phyloP scores from a whole-genome alignment of 2,113 vertebrate species.

The Neodon shergylaensis region DNA sequence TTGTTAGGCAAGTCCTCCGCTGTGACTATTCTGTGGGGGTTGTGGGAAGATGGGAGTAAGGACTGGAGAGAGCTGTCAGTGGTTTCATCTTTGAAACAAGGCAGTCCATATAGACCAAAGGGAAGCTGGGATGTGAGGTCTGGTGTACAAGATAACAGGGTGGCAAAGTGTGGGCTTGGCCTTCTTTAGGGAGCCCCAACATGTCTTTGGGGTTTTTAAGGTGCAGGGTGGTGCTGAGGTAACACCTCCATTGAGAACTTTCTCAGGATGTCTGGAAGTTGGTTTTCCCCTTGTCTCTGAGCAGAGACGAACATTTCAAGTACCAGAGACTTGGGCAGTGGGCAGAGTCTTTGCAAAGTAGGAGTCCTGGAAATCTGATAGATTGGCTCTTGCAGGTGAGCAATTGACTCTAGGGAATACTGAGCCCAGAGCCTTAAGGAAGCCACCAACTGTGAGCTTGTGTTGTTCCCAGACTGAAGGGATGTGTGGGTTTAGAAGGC shows the following conservation, averaged over 20 bases:
- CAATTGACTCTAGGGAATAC: too few relatives aligned
- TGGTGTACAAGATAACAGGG: neutral
- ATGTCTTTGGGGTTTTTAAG: neutral
- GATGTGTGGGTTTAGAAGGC: neutral
- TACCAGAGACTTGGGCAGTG: neutral
- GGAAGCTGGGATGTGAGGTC: neutral
- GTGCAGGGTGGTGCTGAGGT: neutral
- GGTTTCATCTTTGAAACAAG: neutral
- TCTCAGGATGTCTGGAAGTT: neutral
- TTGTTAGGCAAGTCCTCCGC: neutral
- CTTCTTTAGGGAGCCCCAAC: fast-evolving
- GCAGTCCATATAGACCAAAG: neutral
- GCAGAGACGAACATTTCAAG: neutral
- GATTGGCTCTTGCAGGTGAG: neutral
- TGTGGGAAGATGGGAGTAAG: fast-evolving
- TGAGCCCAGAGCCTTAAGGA: neutral
- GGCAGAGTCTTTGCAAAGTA: neutral
- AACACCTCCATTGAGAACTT: neutral
- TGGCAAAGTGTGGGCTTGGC: too few relatives aligned
- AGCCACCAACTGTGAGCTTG: fast-evolving
- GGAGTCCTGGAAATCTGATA: neutral
- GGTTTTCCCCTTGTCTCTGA: neutral
- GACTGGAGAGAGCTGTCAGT: neutral
- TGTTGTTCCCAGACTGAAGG: neutral
- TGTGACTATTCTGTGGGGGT: neutral